Evolutionary conservation across 2,113 vertebrate species (phyloP).

Genomic region (Lycaon pictus): DNA sequence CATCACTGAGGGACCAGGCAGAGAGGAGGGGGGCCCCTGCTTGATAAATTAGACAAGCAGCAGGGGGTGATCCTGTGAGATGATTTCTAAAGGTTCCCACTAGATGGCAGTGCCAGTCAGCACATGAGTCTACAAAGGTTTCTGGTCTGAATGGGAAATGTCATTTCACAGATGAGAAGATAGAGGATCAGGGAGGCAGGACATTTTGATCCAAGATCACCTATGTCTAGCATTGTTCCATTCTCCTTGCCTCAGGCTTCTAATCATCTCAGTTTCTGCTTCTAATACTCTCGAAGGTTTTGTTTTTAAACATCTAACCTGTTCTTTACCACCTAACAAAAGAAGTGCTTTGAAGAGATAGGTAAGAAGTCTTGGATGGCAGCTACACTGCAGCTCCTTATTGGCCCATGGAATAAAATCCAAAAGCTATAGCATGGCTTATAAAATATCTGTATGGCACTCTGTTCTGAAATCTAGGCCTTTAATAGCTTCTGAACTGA

Average conservation of each 20-base stretch:
- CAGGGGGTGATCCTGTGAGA: background rate
- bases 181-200: background rate
- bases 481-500: background rate
- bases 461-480: background rate
- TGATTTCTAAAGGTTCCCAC: slow-evolving; percentile 64
- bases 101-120: slow-evolving; percentile 80
- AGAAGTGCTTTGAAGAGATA: background rate
- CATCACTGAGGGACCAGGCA: background rate
- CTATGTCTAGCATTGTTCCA: background rate
- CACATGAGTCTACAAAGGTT: slow-evolving; percentile 15
- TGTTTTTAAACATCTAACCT: background rate
- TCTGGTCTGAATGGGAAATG: background rate
- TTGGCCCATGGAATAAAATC: background rate
- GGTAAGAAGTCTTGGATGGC: background rate
- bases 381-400: background rate
- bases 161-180: background rate
- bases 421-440: background rate
- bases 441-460: background rate
- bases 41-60: background rate
- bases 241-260: background rate
- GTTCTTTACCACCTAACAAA: background rate
- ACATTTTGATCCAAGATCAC: background rate
- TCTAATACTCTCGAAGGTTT: background rate
- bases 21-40: background rate
- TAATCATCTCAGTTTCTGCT: background rate